Evolutionary conservation across 2,113 vertebrate genomes (phyloP).

Genomic region (Chinchilla lanigera): DNA sequence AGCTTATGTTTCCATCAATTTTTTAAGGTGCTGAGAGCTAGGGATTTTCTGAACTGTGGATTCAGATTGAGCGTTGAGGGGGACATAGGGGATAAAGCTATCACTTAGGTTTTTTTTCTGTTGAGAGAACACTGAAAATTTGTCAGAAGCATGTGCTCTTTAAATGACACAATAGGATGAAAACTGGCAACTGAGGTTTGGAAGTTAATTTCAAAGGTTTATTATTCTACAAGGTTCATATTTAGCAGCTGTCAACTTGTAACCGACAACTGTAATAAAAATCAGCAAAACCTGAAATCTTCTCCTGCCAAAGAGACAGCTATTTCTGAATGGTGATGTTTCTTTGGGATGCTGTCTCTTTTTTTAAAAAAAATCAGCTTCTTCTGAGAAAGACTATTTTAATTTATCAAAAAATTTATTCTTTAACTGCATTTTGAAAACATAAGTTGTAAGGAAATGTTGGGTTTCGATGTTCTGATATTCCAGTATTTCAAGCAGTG

Average conservation of each 20-base stretch:
- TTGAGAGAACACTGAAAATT: conserved; percentile 65
- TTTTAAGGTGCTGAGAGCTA: conserved; percentile 48
- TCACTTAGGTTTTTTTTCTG: conserved; percentile 45
- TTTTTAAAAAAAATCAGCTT: conserved; percentile 44
- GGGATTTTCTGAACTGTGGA: conserved; percentile 44
- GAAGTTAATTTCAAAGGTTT: conserved; percentile 82
- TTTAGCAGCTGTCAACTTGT: conserved; percentile 84
- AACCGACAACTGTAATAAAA: conserved; percentile 80
- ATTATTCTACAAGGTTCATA: conserved; percentile 76
- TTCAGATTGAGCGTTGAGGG: conserved; percentile 6
- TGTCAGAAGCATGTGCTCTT: conserved; percentile 78
- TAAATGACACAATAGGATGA: conserved; percentile 73
- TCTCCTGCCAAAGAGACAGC: conserved; percentile 78
- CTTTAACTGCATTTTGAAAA: conserved; percentile 43
- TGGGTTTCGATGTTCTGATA: not conserved
- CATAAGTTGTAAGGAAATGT: not conserved
- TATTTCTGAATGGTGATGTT: conserved; percentile 51
- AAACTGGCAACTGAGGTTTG: conserved; percentile 73
- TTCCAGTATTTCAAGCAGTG: not conserved
- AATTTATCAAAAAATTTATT: conserved; percentile 47
- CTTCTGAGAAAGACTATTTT: conserved; percentile 56
- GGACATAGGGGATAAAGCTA: not conserved
- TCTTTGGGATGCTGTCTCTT: conserved; percentile 17
- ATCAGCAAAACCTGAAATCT: conserved; percentile 73
- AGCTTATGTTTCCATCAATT: conserved; percentile 31